Base-by-base conservation (phyloP, 2,797 vertebrate genomes). In the Protonibea diacanthus region DNA sequence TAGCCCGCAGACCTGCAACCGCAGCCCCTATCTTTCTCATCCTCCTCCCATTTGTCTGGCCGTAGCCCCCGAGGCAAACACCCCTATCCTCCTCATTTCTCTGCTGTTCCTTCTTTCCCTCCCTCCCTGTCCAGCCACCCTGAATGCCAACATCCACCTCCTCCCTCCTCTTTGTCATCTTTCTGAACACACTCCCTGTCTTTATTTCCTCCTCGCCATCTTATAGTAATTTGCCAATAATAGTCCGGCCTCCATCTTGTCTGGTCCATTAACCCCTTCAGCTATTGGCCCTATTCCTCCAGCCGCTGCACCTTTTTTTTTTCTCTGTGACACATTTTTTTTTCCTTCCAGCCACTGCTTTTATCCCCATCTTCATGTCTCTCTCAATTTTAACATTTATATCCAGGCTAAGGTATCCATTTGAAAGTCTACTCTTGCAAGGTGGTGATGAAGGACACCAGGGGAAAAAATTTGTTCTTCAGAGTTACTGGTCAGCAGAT, bases 1-100 rank as follows among this genome's bases (percentile, higher is more conserved):
- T 93, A 53, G 86, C 93, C 91, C 74, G 78, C 89, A 94, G 88
- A 87, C 88, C 82, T 86, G 78, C 84, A 78, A 77, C 81, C 59
- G 52, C 58, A 53, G 74, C 86, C 88, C 79, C 82, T 84, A 89
- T 86, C 84, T 69, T 82, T 69, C 45, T 74, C 82, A 62, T 77
- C 74, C 70, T 82, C 53, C 67, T 71, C 76, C 47, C 76, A 66
- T 85, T 89, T 87, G 85, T 89, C 82, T 87, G 74, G 81, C 78
- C 71, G 56, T 40, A 72, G 33, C 66, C 21, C 82, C 86, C 52
- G 52, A 67, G 88, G 78, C 82, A 20, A 69, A 87, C 63, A 76
- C 82, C 92, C 81, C 77, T 85, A 88, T 87, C 74, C 68, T 86
- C 76, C 23, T 86, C 57, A 66, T 82, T 87, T 82, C 60, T 73